Percentiles rank a stretch among this genome's conserved stretches.
Evolutionary conservation across 2,888 invertebrate species (phyloP).

Genomic region (Polietes domitor): DNA sequence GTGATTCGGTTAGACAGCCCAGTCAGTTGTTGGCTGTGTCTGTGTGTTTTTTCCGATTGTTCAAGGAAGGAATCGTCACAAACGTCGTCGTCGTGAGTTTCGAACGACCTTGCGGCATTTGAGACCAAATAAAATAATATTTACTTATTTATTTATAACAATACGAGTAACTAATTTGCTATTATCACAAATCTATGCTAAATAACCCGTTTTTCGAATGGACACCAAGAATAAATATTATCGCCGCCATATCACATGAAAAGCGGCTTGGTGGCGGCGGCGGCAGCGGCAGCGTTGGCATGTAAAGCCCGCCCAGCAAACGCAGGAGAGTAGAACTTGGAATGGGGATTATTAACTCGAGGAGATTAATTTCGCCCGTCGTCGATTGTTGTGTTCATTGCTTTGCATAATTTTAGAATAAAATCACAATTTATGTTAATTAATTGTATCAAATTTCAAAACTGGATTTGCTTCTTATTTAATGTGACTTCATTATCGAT

Average conservation of each 20-base stretch:
- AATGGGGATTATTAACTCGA: neutral
- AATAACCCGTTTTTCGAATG: constrained; percentile 1
- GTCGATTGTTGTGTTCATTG: neutral
- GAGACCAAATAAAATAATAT: neutral
- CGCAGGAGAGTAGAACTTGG: neutral
- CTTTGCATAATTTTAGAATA: constrained; percentile 15
- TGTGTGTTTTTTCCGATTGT: neutral
- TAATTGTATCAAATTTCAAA: constrained; percentile 27
- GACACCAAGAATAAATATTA: neutral
- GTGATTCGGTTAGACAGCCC: too few species aligned
- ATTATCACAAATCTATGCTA: constrained; percentile 33
- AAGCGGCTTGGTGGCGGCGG: too few species aligned
- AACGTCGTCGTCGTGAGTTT: neutral
- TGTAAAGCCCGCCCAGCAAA: neutral
- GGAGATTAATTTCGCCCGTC: neutral
- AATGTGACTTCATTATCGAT: neutral
- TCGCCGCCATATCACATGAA: constrained; percentile 11
- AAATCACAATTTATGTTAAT: constrained; percentile 28
- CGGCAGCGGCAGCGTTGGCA: too few species aligned
- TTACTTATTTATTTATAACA: constrained; percentile 24
- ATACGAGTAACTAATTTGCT: neutral
- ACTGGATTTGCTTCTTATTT: constrained; percentile 3
- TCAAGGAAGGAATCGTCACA: neutral
- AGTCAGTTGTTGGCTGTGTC: neutral
- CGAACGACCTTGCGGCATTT: constrained; percentile 14